These are phyloP conservation scores for Pterocles gutturalis DNA, from an alignment of 2,113 vertebrate species.

Conservation along the genomic window DNA sequence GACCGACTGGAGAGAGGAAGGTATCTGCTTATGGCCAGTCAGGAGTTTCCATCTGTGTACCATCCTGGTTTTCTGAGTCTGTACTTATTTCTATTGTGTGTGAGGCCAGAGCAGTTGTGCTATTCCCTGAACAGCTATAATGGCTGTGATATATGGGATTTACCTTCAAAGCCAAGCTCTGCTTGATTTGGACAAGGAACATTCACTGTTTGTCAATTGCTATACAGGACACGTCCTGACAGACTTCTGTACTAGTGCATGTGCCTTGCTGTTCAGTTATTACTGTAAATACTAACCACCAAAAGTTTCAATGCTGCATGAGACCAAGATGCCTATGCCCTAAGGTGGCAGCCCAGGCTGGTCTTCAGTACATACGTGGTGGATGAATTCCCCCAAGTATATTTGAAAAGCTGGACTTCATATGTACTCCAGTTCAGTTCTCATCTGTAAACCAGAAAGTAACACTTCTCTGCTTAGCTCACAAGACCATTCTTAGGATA, in stretches of 20 bases:
- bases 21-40: background rate
- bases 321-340: background rate
- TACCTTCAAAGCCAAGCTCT: constrained; percentile 2
- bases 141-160: background rate
- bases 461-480: background rate
- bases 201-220: background rate
- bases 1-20: background rate
- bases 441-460: background rate
- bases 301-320: background rate
- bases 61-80: background rate
- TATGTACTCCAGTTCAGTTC: background rate
- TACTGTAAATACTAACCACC: background rate
- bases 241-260: background rate
- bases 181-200: background rate
- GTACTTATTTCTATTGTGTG: background rate
- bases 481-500: background rate
- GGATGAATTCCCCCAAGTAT: background rate
- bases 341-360: background rate
- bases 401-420: background rate
- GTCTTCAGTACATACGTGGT: fast-evolving
- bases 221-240: background rate
- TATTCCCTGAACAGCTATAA: background rate
- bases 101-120: background rate
- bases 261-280: background rate
- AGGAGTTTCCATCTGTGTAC: background rate